Percentiles rank a stretch among this genome's conserved stretches.
These are phyloP conservation scores for Sylvietta virens DNA, from an alignment of 2,113 vertebrate genomes.

Conservation along the genomic window DNA sequence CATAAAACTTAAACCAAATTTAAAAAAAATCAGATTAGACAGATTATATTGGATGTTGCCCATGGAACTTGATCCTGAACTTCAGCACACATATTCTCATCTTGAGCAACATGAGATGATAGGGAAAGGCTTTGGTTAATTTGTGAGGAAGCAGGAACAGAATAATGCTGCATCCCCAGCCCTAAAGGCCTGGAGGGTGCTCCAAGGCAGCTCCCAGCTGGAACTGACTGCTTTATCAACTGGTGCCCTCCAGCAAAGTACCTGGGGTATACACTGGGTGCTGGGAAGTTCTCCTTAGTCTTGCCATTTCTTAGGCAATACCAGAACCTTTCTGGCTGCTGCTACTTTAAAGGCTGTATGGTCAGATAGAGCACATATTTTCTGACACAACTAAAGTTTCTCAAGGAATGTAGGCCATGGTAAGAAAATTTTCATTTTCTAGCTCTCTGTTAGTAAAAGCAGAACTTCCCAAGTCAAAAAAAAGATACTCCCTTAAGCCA, in stretches of 20 bases:
- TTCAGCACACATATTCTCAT: background rate
- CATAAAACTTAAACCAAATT: background rate
- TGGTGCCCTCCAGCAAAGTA: background rate
- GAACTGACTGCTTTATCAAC: background rate
- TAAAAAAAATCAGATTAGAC: background rate
- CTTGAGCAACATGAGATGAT: background rate
- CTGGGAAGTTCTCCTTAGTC: background rate
- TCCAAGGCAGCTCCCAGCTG: background rate
- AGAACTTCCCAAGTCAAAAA: background rate
- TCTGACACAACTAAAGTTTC: background rate
- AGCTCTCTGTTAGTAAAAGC: background rate
- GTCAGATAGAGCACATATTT: background rate
- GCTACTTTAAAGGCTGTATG: background rate
- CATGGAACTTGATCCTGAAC: background rate
- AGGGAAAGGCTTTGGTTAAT: background rate
- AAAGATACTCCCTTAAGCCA: background rate
- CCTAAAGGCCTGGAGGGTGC: background rate
- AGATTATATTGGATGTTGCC: background rate
- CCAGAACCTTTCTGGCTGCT: background rate
- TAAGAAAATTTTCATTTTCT: background rate
- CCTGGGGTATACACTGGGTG: rapidly evolving
- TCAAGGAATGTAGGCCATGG: background rate
- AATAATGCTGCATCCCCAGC: background rate
- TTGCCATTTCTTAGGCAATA: background rate
- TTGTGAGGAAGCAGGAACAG: background rate